Conservation (phyloP, 2,888 invertebrate species). For the Acanthoscelides obtectus region DNA sequence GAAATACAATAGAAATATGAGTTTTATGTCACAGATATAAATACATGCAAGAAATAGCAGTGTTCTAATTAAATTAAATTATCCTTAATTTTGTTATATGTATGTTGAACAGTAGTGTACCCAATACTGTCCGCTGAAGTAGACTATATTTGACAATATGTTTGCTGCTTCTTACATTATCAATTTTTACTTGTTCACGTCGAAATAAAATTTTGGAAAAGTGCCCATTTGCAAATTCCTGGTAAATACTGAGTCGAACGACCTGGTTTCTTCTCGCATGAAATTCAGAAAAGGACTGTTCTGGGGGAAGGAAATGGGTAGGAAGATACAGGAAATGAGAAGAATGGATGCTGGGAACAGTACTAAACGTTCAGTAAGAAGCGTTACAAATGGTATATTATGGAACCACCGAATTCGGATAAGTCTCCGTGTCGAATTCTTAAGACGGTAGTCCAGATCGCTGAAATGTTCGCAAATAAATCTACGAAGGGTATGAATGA, state of each 20-base stretch:
- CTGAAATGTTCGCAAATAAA: constrained; percentile 31
- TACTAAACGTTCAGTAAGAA: neutral
- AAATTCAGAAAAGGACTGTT: neutral
- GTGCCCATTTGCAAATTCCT: too few relatives aligned
- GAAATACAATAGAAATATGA: too few relatives aligned
- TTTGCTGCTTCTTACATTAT: too few relatives aligned
- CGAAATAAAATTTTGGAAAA: neutral
- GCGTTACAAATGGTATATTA: neutral
- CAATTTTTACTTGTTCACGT: neutral
- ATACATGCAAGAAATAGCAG: too few relatives aligned
- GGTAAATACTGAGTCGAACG: neutral
- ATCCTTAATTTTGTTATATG: too few relatives aligned
- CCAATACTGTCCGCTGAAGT: too few relatives aligned
- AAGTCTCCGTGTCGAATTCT: constrained; percentile 32
- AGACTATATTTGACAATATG: too few relatives aligned
- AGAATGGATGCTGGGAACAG: neutral
- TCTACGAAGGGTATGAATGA: constrained; percentile 7
- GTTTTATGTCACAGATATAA: too few relatives aligned
- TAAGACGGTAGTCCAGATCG: constrained; percentile 33
- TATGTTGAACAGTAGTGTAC: too few relatives aligned
- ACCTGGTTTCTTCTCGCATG: neutral
- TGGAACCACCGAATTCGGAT: constrained; percentile 20
- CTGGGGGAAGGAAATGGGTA: neutral
- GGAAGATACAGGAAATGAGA: neutral
- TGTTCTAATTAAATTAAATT: too few relatives aligned